A percentile compares a stretch with the other conserved stretches of the same genome.
phyloP scores from a whole-genome alignment of 2,113 vertebrate genomes.

The Penelope pileata region DNA sequence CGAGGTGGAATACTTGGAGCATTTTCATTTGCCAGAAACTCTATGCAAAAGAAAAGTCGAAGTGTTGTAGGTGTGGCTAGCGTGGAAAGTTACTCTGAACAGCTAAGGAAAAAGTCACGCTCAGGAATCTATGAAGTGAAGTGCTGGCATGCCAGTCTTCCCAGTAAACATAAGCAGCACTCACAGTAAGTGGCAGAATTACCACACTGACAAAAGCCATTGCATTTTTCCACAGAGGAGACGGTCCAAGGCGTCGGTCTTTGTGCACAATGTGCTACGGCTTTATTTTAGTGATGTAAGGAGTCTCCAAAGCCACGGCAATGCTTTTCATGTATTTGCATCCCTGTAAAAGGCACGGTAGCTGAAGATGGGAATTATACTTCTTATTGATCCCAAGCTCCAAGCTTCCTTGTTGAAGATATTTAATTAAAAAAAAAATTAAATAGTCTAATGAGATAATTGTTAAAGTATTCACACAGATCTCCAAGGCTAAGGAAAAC shows the following conservation, averaged over 20 bases:
- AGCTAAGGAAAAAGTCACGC: neutral
- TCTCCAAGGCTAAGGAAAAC: conserved; percentile 8
- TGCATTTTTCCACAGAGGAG: neutral
- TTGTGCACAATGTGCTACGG: neutral
- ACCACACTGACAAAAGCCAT: neutral
- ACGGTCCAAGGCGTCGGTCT: neutral
- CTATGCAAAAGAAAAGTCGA: neutral
- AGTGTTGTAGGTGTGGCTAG: neutral
- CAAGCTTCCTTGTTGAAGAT: neutral
- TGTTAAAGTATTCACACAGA: neutral
- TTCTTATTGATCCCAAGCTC: conserved; percentile 15
- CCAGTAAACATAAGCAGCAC: neutral
- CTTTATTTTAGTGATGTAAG: neutral
- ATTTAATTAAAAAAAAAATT: conserved; percentile 22
- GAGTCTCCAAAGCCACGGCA: neutral
- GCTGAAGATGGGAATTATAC: neutral
- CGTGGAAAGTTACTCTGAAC: neutral
- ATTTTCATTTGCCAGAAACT: neutral
- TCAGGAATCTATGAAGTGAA: neutral
- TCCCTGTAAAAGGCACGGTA: conserved; percentile 37
- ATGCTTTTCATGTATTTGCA: conserved; percentile 32
- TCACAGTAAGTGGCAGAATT: neutral
- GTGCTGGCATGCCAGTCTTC: neutral
- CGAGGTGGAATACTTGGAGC: neutral
- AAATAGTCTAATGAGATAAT: neutral